These are phyloP conservation scores for Dryococelus australis DNA, from an alignment of 2,888 invertebrate genomes.

Conservation along the genomic window DNA sequence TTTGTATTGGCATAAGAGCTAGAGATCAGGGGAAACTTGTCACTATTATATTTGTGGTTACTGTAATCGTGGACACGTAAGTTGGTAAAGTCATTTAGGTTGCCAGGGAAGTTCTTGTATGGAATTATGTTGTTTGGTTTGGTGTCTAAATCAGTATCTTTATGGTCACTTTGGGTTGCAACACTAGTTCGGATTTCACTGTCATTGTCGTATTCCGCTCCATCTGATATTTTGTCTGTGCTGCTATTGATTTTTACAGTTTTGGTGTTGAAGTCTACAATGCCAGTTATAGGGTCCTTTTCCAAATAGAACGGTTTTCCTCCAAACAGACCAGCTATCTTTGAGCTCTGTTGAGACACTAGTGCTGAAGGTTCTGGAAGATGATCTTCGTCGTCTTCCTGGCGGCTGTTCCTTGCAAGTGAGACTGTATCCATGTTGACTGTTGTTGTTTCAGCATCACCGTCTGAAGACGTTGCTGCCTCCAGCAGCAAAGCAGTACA, in stretches of 20 bases:
- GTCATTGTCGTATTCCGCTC: constrained; percentile 51
- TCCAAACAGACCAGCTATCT: constrained; percentile 54
- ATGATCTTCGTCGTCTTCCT: constrained; percentile 10
- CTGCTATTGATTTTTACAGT: constrained; percentile 52
- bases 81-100: constrained; percentile 38
- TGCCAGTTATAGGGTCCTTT: constrained; percentile 72
- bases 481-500: not conserved
- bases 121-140: constrained; percentile 65
- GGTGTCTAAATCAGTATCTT: constrained; percentile 55
- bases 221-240: constrained; percentile 50
- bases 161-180: constrained; percentile 55
- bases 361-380: constrained; percentile 26
- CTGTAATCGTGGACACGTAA: constrained; percentile 32
- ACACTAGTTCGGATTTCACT: constrained; percentile 47
- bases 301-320: constrained; percentile 75
- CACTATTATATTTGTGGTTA: constrained; percentile 39
- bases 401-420: not conserved
- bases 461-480: not conserved
- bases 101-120: constrained; percentile 27
- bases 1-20: constrained; percentile 76
- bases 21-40: constrained; percentile 72
- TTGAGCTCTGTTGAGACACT: constrained; percentile 8
- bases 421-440: not conserved
- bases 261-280: constrained; percentile 68
- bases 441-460: not conserved